phyloP scores from a whole-genome alignment of 2,797 vertebrate species.

The Microcaecilia unicolor region DNA sequence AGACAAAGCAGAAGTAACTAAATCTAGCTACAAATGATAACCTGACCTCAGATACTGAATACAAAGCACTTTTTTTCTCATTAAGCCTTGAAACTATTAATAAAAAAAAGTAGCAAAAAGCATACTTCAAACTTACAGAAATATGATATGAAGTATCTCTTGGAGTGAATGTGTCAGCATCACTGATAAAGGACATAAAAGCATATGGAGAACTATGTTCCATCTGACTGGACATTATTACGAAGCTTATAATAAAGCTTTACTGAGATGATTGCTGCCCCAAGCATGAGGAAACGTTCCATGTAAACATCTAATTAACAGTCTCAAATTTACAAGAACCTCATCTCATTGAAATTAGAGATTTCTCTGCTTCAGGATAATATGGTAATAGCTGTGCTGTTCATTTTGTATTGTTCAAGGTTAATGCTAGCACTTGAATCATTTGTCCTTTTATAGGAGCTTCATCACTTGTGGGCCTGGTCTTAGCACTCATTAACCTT shows the following conservation, averaged over 20 bases:
- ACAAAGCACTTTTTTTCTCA: no score
- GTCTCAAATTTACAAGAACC: conserved; percentile 20
- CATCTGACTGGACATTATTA: conserved; percentile 12
- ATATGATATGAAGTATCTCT: background rate
- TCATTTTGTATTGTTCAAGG: conserved; percentile 11
- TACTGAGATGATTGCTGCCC: conserved; percentile 4
- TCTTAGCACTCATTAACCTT: background rate
- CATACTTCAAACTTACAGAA: background rate
- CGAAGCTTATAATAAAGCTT: conserved; percentile 8
- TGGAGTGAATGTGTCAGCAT: conserved; percentile 10
- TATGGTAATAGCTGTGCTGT: background rate
- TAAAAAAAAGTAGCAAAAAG: no score
- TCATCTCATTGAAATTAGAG: conserved; percentile 17
- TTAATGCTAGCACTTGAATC: conserved; percentile 5
- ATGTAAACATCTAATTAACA: conserved; percentile 33
- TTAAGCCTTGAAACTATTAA: no score
- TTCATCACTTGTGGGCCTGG: background rate
- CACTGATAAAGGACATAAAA: conserved; percentile 1
- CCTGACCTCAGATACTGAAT: no score
- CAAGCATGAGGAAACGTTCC: conserved; percentile 7
- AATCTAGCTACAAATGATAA: no score
- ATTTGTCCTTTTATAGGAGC: conserved; percentile 1
- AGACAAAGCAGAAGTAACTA: no score
- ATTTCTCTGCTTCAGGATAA: conserved; percentile 3
- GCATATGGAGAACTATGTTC: background rate